phyloP scores from a whole-genome alignment of 2,113 vertebrate genomes.

The Ahaetulla prasina region DNA sequence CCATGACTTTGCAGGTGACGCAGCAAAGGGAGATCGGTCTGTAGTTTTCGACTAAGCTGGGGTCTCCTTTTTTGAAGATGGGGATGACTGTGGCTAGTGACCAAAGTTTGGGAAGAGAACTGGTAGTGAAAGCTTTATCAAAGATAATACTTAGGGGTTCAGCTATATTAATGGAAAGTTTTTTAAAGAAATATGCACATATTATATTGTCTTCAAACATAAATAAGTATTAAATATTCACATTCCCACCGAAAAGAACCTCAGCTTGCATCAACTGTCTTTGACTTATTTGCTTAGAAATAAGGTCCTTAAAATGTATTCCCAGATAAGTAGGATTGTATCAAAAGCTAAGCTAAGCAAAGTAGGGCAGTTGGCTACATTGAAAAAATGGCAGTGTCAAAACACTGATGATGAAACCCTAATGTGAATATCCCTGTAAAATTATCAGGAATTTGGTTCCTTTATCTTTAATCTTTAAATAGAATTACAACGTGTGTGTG shows the following conservation, averaged over 20 bases:
- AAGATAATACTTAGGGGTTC: no score
- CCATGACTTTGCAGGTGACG: no score
- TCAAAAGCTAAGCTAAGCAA: neutral
- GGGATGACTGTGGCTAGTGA: no score
- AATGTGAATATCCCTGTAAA: neutral
- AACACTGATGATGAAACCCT: neutral
- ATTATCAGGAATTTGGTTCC: neutral
- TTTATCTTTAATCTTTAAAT: neutral
- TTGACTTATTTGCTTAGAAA: neutral
- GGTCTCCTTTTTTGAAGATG: no score
- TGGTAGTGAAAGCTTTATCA: no score
- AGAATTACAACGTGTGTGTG: neutral
- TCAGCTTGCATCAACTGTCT: neutral
- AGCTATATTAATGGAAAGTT: no score
- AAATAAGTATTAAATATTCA: neutral
- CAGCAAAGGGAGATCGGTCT: no score
- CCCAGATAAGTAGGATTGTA: neutral
- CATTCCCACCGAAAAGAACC: neutral
- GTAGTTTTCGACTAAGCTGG: no score
- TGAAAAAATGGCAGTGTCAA: neutral
- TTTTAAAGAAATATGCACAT: no score
- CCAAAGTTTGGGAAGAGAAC: no score
- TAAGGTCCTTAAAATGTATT: neutral
- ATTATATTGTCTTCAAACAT: slow-evolving; percentile 6
- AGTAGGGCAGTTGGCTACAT: neutral